phyloP scores from a whole-genome alignment of 2,797 vertebrate genomes.

The Melopsittacus undulatus region DNA sequence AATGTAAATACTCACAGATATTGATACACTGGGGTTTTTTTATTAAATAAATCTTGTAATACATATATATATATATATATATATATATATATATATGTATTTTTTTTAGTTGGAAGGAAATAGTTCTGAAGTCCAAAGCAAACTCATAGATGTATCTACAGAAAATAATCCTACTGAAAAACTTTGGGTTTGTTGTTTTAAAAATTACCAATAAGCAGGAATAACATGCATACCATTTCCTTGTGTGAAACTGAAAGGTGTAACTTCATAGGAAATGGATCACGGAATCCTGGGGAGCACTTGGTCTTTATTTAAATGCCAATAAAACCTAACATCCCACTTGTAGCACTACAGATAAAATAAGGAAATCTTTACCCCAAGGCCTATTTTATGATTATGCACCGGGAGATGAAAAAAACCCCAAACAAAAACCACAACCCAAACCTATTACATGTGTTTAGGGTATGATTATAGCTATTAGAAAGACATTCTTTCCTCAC shows the following conservation, averaged over 20 bases:
- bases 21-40: background rate
- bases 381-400: background rate
- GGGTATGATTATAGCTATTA: background rate
- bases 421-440: background rate
- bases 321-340: background rate
- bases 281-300: background rate
- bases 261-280: background rate
- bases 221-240: background rate
- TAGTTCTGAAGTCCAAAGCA: background rate
- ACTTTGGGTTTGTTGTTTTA: background rate
- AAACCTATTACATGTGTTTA: background rate
- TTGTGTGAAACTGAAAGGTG: background rate
- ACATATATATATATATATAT: too few relatives aligned
- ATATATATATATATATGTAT: too few relatives aligned
- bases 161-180: background rate
- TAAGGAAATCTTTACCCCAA: background rate
- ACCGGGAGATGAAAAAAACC: background rate
- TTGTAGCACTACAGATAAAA: background rate
- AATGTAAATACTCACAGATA: background rate
- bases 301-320: background rate
- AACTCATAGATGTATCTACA: background rate
- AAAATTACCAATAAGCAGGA: background rate
- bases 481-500: background rate
- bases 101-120: background rate
- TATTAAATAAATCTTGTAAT: background rate